These are phyloP conservation scores for Carpatolechia fugitivella DNA, from an alignment of 2,888 invertebrate species.

Conservation along the genomic window DNA sequence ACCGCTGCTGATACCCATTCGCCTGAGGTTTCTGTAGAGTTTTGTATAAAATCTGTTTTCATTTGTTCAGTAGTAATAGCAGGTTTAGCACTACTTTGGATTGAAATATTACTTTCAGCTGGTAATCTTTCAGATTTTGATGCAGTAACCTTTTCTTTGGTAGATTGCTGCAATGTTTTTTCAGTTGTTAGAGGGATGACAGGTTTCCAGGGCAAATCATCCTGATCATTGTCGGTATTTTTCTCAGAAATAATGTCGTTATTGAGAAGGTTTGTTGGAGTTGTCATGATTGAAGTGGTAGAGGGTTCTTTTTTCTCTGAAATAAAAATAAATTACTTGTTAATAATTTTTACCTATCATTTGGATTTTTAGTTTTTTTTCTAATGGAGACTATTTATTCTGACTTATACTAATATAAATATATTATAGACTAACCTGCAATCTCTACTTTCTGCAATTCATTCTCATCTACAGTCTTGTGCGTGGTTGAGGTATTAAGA, in stretches of 20 bases:
- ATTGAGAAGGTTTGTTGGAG: slow-evolving; percentile 40
- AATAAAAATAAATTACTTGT: slow-evolving; percentile 27
- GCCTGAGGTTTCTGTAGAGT: slow-evolving; percentile 36
- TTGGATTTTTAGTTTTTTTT: neutral
- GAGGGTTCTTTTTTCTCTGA: slow-evolving; percentile 56
- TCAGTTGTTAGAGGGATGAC: slow-evolving; percentile 31
- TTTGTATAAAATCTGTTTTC: slow-evolving; percentile 23
- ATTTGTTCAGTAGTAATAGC: slow-evolving; percentile 34
- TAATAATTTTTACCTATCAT: neutral
- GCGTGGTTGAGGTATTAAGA: slow-evolving; percentile 43
- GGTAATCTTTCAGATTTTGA: slow-evolving; percentile 51
- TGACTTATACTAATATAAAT: neutral
- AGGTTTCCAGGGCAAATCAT: slow-evolving; percentile 53
- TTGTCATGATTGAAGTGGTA: slow-evolving; percentile 36
- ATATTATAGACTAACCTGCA: slow-evolving; percentile 46
- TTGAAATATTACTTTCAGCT: slow-evolving; percentile 58
- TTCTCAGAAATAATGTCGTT: slow-evolving; percentile 56
- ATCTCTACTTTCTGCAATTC: slow-evolving; percentile 68
- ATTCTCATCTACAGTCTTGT: slow-evolving; percentile 59
- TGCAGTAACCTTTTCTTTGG: slow-evolving; percentile 40
- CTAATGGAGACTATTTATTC: no score
- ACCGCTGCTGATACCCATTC: slow-evolving; percentile 46
- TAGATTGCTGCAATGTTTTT: slow-evolving; percentile 29
- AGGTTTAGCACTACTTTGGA: slow-evolving; percentile 48
- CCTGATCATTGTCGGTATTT: slow-evolving; percentile 51